phyloP scores from a whole-genome alignment of 1,140 invertebrate species.

The Diploscapter pachys region DNA sequence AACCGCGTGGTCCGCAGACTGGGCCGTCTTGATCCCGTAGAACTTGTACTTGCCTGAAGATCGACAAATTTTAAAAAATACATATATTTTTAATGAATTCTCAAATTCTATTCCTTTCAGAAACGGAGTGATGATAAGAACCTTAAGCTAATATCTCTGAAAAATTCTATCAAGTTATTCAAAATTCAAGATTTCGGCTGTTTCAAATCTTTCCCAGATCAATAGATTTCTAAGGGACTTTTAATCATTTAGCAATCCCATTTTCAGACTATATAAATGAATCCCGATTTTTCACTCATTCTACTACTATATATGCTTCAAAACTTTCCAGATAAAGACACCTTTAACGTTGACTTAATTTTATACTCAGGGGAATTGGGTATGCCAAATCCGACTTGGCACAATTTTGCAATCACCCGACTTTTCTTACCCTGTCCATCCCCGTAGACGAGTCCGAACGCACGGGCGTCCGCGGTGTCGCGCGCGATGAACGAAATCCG shows the following conservation, averaged over 20 bases:
- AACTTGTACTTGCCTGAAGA: conserved; percentile 75
- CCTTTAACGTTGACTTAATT: too few species aligned
- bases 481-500: conserved; percentile 98
- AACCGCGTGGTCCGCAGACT: conserved; percentile 75
- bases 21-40: conserved; percentile 98
- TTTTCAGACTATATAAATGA: too few species aligned
- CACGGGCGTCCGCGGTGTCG: conserved; percentile 89
- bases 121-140: conserved; percentile 62
- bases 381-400: conserved; percentile 71
- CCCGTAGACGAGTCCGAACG: conserved; percentile 97
- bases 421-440: conserved; percentile 6
- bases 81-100: neutral
- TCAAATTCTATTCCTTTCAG: neutral
- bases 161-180: neutral
- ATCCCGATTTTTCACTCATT: too few species aligned
- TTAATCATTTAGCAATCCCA: too few species aligned
- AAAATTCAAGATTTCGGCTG: neutral
- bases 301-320: too few species aligned
- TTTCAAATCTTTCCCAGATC: neutral
- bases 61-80: neutral
- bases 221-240: too few species aligned
- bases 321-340: too few species aligned
- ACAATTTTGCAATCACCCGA: conserved; percentile 60
- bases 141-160: neutral
- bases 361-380: too few species aligned